phyloP scores from a whole-genome alignment of 2,888 invertebrate genomes.

The Parnassius smintheus region DNA sequence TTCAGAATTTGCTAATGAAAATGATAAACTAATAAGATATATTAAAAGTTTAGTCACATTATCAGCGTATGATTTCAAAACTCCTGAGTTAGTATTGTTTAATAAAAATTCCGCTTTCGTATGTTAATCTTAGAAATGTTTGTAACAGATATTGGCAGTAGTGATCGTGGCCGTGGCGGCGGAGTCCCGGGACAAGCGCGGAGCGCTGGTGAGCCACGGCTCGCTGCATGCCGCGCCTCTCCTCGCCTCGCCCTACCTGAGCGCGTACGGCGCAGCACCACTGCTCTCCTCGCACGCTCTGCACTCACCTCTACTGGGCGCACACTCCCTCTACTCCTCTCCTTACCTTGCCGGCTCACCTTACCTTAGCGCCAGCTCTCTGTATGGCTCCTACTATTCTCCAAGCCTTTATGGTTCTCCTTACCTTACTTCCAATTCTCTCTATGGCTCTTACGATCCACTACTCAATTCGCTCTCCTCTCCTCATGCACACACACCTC shows the following conservation, averaged over 20 bases:
- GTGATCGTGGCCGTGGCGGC: constrained; percentile 45
- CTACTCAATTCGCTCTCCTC: constrained; percentile 14
- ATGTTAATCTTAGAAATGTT: background rate
- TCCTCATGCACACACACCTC: constrained; percentile 18
- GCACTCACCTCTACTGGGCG: constrained; percentile 25
- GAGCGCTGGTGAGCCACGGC: constrained; percentile 37
- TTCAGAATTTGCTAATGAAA: too few species aligned
- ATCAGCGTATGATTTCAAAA: too few species aligned
- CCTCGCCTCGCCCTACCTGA: constrained; percentile 3
- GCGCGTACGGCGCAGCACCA: constrained; percentile 29
- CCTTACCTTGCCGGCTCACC: constrained; percentile 27
- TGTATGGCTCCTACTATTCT: constrained; percentile 3
- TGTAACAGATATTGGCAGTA: constrained; percentile 43
- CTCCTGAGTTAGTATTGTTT: too few species aligned
- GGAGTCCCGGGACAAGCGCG: constrained; percentile 52
- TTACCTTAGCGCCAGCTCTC: too few species aligned
- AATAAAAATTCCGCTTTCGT: too few species aligned
- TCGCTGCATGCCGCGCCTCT: background rate
- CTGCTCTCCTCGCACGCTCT: constrained; percentile 26
- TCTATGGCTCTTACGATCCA: constrained; percentile 3
- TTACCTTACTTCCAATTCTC: background rate
- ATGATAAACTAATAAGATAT: too few species aligned
- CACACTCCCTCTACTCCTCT: constrained; percentile 30
- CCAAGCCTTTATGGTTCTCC: constrained; percentile 26
- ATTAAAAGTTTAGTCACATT: too few species aligned